A percentile compares a stretch with the other conserved stretches of the same genome.
These are phyloP conservation scores for Betta splendens DNA, from an alignment of 2,797 vertebrate genomes.

Conservation along the genomic window DNA sequence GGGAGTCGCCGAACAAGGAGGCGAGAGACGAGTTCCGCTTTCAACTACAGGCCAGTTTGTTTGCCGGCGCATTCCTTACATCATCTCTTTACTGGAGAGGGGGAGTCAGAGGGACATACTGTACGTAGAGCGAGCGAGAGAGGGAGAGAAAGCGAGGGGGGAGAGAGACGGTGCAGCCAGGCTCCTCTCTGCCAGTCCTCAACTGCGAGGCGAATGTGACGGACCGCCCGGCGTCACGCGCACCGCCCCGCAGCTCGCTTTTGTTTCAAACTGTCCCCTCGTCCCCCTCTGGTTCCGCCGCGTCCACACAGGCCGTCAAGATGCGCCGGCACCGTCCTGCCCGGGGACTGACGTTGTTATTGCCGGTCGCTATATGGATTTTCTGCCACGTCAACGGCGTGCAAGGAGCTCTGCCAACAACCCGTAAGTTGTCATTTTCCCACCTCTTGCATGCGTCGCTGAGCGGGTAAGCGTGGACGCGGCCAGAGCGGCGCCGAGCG, in stretches of 20 bases:
- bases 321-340: conserved; percentile 76
- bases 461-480: neutral
- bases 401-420: conserved; percentile 78
- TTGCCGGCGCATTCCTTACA: conserved; percentile 66
- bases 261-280: conserved; percentile 23
- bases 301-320: conserved; percentile 62
- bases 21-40: conserved; percentile 20
- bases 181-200: conserved; percentile 68
- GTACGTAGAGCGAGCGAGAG: conserved; percentile 5
- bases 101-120: neutral
- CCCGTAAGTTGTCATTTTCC: conserved; percentile 78
- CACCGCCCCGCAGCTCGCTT: conserved; percentile 28
- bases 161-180: conserved; percentile 49
- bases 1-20: conserved; percentile 22
- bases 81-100: conserved; percentile 62
- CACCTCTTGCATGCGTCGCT: conserved; percentile 1
- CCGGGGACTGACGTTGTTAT: conserved; percentile 65
- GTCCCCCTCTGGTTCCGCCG: conserved; percentile 38
- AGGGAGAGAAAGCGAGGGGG: conserved; percentile 1
- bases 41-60: conserved; percentile 35
- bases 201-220: conserved; percentile 62
- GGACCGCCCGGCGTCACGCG: conserved; percentile 49
- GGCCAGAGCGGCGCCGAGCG: neutral
- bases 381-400: conserved; percentile 69
- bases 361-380: conserved; percentile 78